Conservation (phyloP, 2,113 vertebrate genomes). For the Dromaius novaehollandiae region DNA sequence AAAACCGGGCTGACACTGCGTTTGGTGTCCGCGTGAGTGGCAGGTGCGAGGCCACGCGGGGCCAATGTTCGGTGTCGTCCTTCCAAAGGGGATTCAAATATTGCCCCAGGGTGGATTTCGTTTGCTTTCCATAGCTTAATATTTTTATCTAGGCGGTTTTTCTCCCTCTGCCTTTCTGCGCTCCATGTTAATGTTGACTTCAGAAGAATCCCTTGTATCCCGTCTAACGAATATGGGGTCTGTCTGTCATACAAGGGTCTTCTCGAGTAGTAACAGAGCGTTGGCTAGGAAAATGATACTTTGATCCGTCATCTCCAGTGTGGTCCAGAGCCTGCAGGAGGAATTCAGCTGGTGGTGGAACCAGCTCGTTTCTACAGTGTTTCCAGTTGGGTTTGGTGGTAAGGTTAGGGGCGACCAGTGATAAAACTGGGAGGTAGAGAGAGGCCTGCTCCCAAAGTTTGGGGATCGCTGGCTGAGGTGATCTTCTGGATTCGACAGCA, state of each 20-base stretch:
- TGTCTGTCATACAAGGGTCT: neutral
- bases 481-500: neutral
- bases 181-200: neutral
- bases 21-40: too few species aligned
- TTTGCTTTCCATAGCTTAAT: neutral
- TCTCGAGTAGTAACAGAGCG: neutral
- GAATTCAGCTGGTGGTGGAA: neutral
- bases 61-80: neutral
- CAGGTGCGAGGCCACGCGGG: neutral
- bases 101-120: neutral
- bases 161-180: neutral
- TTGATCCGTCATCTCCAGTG: neutral
- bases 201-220: neutral
- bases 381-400: neutral
- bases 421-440: neutral
- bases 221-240: neutral
- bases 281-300: neutral
- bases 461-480: neutral
- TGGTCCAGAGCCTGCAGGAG: neutral
- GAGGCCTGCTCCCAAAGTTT: neutral
- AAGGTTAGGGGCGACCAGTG: neutral
- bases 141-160: neutral
- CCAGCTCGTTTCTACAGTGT: fast-evolving
- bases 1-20: neutral
- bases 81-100: neutral